Evolutionary conservation across 2,797 vertebrate species (phyloP), one percentile per base, ranked within the genome.

Genomic region (Periparus ater): DNA sequence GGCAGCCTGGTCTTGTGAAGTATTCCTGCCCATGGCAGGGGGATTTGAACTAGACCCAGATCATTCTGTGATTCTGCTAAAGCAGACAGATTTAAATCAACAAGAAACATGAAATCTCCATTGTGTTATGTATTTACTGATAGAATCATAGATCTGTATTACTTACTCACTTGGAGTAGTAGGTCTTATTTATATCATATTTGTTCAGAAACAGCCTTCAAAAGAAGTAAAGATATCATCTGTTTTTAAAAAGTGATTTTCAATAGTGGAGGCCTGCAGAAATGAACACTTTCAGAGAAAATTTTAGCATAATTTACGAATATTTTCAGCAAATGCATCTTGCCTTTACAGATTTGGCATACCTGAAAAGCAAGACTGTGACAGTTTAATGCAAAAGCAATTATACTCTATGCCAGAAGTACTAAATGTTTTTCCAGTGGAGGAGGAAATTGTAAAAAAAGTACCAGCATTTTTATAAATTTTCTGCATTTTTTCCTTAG

Each of bases 321-420:
- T 50, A 85, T 88, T 93, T 95, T 95, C 62, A 83, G 62, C 36
- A 95, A 94, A 85, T 81, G 32, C 23, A 65, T 57, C 73, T 87
- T 85, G 48, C 12, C 18, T 44, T 74, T 94, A 82, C 18, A 36
- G 32, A 57, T 87, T 79, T 20, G 11, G 55, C 40, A 30, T 47
- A 85, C 34, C 34, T 85, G 80, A 61, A 92, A 87, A 91, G 5
- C 16, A 94, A 34, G 36, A 53, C 45, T 76, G 6, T 90, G 88
- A 95, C 63, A 93, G 78, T 89, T 96, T 90, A 93, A 96, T 89
- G 81, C 38, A 92, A 77, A 95, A 96, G 18, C 38, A 93, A 87
- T 92, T 92, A 89, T 61, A 80, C 17, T 70, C 17, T 65, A 4
- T 38, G 53, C 22, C 48, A 89, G 44, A 66, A 85, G 17, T 65